Base-by-base conservation (phyloP, 2,888 invertebrate genomes). In the Cloeon dipterum region DNA sequence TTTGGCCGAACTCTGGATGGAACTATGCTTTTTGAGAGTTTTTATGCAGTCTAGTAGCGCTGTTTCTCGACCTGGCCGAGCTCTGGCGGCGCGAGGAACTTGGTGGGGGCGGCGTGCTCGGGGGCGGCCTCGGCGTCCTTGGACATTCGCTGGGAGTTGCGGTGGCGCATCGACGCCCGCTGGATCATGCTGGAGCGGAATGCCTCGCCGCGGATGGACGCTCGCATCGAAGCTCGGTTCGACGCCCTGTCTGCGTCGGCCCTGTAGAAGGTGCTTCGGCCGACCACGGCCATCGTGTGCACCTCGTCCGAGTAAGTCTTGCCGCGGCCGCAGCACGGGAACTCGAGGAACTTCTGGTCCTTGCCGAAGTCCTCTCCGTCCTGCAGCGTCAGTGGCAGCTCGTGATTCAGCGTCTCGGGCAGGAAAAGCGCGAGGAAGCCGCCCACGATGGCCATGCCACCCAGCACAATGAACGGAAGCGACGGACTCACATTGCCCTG, bases 291-390 rank as follows among this genome's bases (percentile, higher is more conserved):
- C 17, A 36, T 32, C 10, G 19, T 26, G 19, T 25, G 25, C 19
- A 34, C 20, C 25, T 38, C 38, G 4, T 38, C 34, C 3, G 34
- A 18, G 25, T 18, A 21, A 16, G 21, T 23, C 3, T 70, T 73
- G 23, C 68, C 63, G 17, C 36, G 47, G n/a, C n/a, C n/a, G 46
- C 69, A 62, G 47, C 79, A 83, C 26, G 82, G 85, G 47, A 74
- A 74, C 43, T 85, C 81, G 69, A 78, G 78, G 48, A 85, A 71
- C 43, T 63, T 68, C 55, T 85, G 85, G 40, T 76, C 66, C 40
- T 63, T 66, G 3, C 85, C 86, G 47, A 86, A 86, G 47, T 76
- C 66, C 58, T 86, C 85, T 10, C 86, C 86, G 50, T 88, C 86
- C 42, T 70, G 71, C 7, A 88, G 56, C 1, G 83, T 82, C 53